Evolutionary conservation across 2,888 invertebrate species (phyloP), one percentile per base, ranked within the genome.

Genomic region (Acrocera orbiculus): DNA sequence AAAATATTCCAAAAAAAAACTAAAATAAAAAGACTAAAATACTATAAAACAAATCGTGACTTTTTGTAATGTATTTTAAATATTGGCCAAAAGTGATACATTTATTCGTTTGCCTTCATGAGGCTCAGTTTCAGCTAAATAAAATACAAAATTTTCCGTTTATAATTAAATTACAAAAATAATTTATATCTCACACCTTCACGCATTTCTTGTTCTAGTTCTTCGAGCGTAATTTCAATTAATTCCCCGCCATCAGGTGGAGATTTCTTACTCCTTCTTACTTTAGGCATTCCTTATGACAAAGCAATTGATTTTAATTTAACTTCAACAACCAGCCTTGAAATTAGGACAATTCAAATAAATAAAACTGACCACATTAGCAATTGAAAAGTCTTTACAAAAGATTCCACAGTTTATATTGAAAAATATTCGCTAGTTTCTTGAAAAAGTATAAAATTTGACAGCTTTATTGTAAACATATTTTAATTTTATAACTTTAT

Each of bases 221-320:
- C 96, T 54, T 98, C 96, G 10, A 99, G 62, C 0, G 96, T 98
- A 6, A 95, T 93, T 62, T 99, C 98, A 42, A 99, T 96, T 13
- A 96, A 62, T 59, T 99, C 96, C 96, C 96, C 98, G 34, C 98
- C 98, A 61, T 96, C 98, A 42, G 98, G 98, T 7, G 95, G 95
- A 10, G 83, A 70, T 58, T 90, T 92, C 38, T 82, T 76, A 46
- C 86, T 87, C 51, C 89, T 70, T 33, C 87, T 70, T 17, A 90
- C 85, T 70, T 90, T 90, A 0, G 89, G 89, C 90, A 92, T 85
- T 24, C 32, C 47, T 33, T 15, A 5, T 10, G n/a, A n/a, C n/a
- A n/a, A n/a, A n/a, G n/a, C n/a, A n/a, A n/a, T n/a, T n/a, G n/a
- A n/a, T n/a, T n/a, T n/a, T n/a, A n/a, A n/a, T n/a, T n/a, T n/a